phyloP scores from a whole-genome alignment of 2,797 vertebrate genomes.

The Neomorphus geoffroyi region DNA sequence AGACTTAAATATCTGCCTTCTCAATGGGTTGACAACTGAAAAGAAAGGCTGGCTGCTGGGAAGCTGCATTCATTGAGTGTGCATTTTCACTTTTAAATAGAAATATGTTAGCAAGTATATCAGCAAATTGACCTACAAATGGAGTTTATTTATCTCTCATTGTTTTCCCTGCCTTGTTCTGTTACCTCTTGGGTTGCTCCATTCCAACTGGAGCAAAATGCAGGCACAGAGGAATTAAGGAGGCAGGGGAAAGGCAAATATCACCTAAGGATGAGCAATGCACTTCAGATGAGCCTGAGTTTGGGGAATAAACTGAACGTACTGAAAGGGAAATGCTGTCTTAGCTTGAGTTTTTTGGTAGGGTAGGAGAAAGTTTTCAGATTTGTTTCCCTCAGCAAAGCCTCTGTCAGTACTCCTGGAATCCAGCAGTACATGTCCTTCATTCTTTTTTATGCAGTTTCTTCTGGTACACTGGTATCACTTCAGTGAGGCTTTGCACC shows the following conservation, averaged over 20 bases:
- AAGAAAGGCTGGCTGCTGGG: not conserved
- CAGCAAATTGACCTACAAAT: not conserved
- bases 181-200: not conserved
- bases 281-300: accelerated
- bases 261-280: not conserved
- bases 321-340: not conserved
- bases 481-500: not conserved
- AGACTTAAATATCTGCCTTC: not conserved
- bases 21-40: not conserved
- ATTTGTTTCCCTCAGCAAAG: not conserved
- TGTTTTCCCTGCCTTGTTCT: not conserved
- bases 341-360: not conserved
- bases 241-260: not conserved
- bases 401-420: not conserved
- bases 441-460: not conserved
- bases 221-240: accelerated
- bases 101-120: not conserved
- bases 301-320: not conserved
- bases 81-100: not conserved
- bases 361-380: not conserved
- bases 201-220: not conserved
- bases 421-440: not conserved
- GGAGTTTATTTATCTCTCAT: not conserved
- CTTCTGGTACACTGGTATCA: not conserved
- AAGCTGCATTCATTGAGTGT: not conserved